Base-by-base conservation (phyloP, 2,888 invertebrate genomes). In the Ormyrus thymus region DNA sequence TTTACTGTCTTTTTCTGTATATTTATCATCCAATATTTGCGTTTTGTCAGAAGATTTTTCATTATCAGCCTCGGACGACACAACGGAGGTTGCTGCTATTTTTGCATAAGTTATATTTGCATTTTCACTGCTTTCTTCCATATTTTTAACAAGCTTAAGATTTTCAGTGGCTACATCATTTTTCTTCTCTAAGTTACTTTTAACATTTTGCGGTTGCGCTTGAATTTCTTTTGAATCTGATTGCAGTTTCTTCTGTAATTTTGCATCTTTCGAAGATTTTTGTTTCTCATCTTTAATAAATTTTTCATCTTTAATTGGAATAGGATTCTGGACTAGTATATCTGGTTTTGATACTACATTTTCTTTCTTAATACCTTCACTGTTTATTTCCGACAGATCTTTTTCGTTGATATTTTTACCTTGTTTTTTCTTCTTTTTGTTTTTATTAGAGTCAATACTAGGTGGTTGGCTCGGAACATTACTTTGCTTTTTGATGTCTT, bases 321-420 rank as follows among this genome's bases (percentile, higher is more conserved):
- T 43, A 58, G 59, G 74, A 76, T 48, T 66, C 46, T 29, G 9
- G 13, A 51, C 8, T 66, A 7, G 1, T 51, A 11, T n/a, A 51
- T 48, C 15, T 48, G 51, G 8, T 50, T 1, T 66, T 51, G 82
- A 70, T 46, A 81, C 29, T 70, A 53, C 84, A 83, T 58, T 82
- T 80, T 61, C 29, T 64, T 29, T 29, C 29, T 29, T 29, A 4
- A 2, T 29, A 29, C 4, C 29, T 29, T 29, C 29, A 29, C 29
- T 29, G 3, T 29, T 29, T 29, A 29, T 72, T 80, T 84, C 45
- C 8, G 11, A 56, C 56, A 46, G n/a, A 56, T 9, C 50, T 59
- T 43, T 51, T 10, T 51, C 8, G 1, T 51, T 51, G 51, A 10
- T 8, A 46, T n/a, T 7, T 13, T 48, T 48, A 50, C 48, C 15